Evolutionary conservation across 2,888 invertebrate species (phyloP).

Genomic region (Carabus problematicus): DNA sequence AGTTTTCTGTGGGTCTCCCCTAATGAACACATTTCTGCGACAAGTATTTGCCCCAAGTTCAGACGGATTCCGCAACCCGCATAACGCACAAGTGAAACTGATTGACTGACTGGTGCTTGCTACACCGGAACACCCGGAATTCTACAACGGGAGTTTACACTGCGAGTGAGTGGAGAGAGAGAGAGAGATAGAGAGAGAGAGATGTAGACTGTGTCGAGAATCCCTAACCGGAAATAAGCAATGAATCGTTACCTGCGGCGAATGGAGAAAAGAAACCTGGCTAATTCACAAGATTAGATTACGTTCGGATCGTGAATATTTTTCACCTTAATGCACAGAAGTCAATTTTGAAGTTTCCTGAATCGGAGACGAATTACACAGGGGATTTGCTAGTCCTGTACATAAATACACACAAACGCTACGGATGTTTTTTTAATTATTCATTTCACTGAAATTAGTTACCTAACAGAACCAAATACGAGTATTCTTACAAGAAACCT

Average conservation of each 20-base stretch:
- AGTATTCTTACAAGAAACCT: no score
- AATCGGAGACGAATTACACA: constrained; percentile 1
- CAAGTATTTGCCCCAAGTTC: constrained; percentile 27
- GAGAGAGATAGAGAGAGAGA: background rate
- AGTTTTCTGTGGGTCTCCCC: constrained; percentile 3
- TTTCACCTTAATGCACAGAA: constrained; percentile 22
- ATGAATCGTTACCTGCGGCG: constrained; percentile 38
- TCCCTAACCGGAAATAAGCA: constrained; percentile 25
- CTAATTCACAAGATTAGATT: constrained; percentile 32
- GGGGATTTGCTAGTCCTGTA: background rate
- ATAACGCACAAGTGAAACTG: constrained; percentile 39
- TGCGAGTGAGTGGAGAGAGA: no score
- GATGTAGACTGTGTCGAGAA: constrained; percentile 12
- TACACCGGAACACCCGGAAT: background rate
- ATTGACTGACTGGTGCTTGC: constrained; percentile 32
- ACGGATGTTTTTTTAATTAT: no score
- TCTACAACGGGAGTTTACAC: no score
- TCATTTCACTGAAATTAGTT: no score
- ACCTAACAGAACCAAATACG: no score
- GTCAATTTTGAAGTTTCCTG: constrained; percentile 12
- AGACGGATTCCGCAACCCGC: constrained; percentile 20
- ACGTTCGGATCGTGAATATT: constrained; percentile 16
- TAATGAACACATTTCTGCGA: constrained; percentile 42
- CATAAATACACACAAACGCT: background rate
- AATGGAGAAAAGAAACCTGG: constrained; percentile 22